Base-by-base conservation (phyloP, 2,797 vertebrate genomes). In the Limosa lapponica region DNA sequence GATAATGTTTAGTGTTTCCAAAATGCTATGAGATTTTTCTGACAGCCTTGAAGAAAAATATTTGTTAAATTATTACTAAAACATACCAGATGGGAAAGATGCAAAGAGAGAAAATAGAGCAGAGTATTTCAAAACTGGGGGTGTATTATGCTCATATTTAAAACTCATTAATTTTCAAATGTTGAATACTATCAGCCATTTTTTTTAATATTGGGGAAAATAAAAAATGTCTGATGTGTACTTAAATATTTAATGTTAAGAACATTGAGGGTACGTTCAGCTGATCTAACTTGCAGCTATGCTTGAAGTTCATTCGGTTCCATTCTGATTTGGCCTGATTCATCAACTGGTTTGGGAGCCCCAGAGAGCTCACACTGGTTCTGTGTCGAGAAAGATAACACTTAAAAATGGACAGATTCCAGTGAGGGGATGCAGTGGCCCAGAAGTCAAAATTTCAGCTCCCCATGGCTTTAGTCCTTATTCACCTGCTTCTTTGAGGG, bases 41-140 rank as follows among this genome's bases (percentile, higher is more conserved):
- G 87, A 95, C 90, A 94, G 72, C 44, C 65, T 78, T 57, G 82
- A 91, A 91, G 87, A 93, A 77, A 94, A 95, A 87, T 94, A 94
- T 86, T 94, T 91, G 57, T 87, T 64, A 89, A 86, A 78, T 81
- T 91, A 77, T 83, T 90, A 34, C 57, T 91, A 74, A 89, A 66
- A 41, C 28, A 28, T 86, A 87, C 22, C 94, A 95, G 91, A 95
- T 94, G 95, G 95, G 89, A 88, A 87, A 74, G 79, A 87, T 48
- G 64, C 77, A 59, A 83, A 51, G 39, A 80, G 79, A 80, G 34
- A 90, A 95, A 95, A 91, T 75, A 74, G 70, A 93, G 72, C 82
- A 71, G 54, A 83, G 36, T 67, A 90, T 90, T 94, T 94, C 8
- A 95, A 81, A 93, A 83, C 90, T 91, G 85, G 75, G 66, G 82